Conservation (phyloP, 23 tunicate species). For the Trididemnum nubilum region DNA sequence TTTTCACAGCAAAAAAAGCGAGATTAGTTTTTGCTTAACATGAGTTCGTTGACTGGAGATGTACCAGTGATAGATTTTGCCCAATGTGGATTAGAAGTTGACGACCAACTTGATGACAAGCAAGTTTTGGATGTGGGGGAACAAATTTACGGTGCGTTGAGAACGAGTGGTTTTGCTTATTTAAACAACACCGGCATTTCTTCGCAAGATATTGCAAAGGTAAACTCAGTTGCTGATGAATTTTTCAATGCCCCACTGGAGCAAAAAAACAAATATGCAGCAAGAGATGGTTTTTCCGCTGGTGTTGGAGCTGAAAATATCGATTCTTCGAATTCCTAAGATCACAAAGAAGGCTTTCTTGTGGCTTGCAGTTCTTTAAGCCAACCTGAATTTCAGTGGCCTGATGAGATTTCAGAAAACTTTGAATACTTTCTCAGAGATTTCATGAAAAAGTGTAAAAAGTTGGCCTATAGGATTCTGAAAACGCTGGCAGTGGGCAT, state of each 20-base stretch:
- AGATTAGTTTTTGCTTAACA: too few species aligned
- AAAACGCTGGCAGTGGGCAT: conserved; percentile 58
- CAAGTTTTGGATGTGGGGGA: neutral
- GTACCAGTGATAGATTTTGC: conserved; percentile 28
- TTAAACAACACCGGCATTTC: conserved; percentile 27
- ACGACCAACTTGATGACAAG: neutral
- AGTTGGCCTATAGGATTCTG: conserved; percentile 29
- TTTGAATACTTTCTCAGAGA: conserved; percentile 14
- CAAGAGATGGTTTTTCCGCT: conserved; percentile 30
- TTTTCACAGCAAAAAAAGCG: too few species aligned
- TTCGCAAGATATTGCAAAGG: neutral
- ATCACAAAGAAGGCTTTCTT: conserved; percentile 62
- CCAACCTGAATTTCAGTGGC: conserved; percentile 30
- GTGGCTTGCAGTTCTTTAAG: neutral
- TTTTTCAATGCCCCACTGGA: conserved; percentile 22
- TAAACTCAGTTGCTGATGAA: conserved; percentile 15
- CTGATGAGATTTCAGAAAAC: conserved; percentile 32
- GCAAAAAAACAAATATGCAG: conserved; percentile 33
- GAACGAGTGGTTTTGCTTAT: conserved; percentile 30
- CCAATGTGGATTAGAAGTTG: neutral
- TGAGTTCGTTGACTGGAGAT: too few species aligned
- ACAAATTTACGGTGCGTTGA: conserved; percentile 12
- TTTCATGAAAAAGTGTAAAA: conserved; percentile 39
- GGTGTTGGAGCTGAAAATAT: conserved; percentile 15
- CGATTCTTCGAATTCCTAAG: conserved; percentile 46